A percentile compares a stretch with the other conserved stretches of the same genome.
Conservation (phyloP, 2,113 vertebrate species). For the Platysteira castanea region DNA sequence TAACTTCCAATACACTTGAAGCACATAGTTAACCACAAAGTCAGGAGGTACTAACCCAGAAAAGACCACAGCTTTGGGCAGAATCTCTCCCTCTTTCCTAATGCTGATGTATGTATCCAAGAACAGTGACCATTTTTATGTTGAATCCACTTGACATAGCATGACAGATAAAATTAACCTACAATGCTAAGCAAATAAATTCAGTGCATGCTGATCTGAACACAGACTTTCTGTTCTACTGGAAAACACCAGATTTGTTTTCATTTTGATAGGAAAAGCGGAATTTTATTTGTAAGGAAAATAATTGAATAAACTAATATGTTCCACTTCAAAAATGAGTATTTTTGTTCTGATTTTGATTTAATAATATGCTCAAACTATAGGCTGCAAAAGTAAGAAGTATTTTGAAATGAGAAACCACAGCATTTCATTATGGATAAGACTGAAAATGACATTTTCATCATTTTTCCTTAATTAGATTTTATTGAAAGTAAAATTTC, state of each 20-base stretch:
- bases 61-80: neutral
- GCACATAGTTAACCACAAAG: neutral
- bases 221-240: neutral
- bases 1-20: neutral
- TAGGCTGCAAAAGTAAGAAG: neutral
- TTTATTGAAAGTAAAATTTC: neutral
- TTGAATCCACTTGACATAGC: neutral
- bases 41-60: neutral
- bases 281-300: neutral
- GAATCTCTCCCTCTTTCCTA: neutral
- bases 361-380: neutral
- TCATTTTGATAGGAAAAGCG: neutral
- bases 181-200: neutral
- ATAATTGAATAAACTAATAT: neutral
- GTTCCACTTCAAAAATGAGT: neutral
- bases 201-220: neutral
- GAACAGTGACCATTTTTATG: neutral
- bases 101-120: neutral
- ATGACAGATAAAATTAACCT: neutral
- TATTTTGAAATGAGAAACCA: neutral
- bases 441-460: neutral
- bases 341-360: neutral
- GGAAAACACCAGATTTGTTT: slow-evolving; percentile 2
- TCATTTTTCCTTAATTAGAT: neutral
- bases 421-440: neutral